Evolutionary conservation across 1,140 invertebrate species (phyloP).

Genomic region (Carposina sasakii): DNA sequence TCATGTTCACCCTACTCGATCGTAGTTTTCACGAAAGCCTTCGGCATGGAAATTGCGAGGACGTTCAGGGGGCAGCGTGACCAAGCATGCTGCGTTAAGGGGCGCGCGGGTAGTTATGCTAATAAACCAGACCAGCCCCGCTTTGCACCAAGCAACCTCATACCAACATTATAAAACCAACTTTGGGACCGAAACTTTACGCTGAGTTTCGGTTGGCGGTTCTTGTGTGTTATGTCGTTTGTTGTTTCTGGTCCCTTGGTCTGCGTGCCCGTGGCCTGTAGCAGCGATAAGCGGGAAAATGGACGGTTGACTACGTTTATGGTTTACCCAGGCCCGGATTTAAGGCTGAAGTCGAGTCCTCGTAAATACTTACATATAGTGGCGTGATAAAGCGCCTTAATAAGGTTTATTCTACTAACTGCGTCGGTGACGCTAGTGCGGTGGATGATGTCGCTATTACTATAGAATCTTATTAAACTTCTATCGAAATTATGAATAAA

Average conservation of each 20-base stretch:
- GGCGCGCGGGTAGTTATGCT: conserved; percentile 64
- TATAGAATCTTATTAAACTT: too few species aligned
- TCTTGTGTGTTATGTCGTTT: conserved; percentile 7
- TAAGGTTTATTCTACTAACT: conserved; percentile 44
- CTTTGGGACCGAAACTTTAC: conserved; percentile 10
- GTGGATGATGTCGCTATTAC: too few species aligned
- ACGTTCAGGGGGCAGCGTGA: conserved; percentile 62
- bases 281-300: conserved; percentile 64
- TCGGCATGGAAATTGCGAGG: conserved; percentile 59
- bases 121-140: conserved; percentile 25
- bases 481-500: too few species aligned
- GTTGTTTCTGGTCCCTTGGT: too few species aligned
- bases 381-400: conserved; percentile 43
- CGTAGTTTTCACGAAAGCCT: conserved; percentile 44
- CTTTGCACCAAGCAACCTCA: neutral
- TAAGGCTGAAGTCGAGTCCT: conserved; percentile 44
- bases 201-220: conserved; percentile 5
- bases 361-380: conserved; percentile 46
- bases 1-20: neutral
- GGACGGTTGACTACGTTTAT: conserved; percentile 69
- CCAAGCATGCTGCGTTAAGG: conserved; percentile 69
- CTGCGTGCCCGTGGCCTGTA: conserved; percentile 60
- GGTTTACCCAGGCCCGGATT: conserved; percentile 53
- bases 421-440: conserved; percentile 24
- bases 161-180: conserved; percentile 15